Conservation (phyloP, 1,140 invertebrate species). For the Drosophila oshimai region DNA sequence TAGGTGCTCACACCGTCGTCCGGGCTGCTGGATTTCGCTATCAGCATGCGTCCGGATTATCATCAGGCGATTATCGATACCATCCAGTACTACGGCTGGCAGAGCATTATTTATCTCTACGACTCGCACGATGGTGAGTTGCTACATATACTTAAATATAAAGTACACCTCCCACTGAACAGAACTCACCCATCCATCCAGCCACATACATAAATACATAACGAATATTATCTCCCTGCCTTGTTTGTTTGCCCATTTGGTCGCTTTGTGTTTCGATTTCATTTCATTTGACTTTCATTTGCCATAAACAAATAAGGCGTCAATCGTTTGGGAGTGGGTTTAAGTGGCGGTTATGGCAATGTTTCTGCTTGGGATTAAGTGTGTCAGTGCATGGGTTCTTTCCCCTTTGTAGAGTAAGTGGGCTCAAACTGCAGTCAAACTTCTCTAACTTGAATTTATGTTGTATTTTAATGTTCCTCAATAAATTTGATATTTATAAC, state of each 20-base stretch:
- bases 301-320: conserved; percentile 54
- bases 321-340: conserved; percentile 30
- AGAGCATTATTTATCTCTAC: conserved; percentile 96
- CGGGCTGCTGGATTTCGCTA: conserved; percentile 92
- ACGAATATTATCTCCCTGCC: conserved; percentile 37
- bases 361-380: conserved; percentile 15
- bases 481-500: no score
- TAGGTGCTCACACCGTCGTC: conserved; percentile 91
- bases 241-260: conserved; percentile 48
- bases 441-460: no score
- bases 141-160: background rate
- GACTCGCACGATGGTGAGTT: conserved; percentile 97
- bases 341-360: conserved; percentile 33
- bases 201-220: conserved; percentile 1
- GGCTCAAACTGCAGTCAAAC: background rate
- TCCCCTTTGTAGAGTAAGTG: background rate
- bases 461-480: background rate
- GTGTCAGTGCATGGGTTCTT: background rate
- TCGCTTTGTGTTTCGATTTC: conserved; percentile 65
- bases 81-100: conserved; percentile 95
- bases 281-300: conserved; percentile 69
- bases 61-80: conserved; percentile 96
- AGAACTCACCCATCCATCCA: background rate
- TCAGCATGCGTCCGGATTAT: conserved; percentile 96
- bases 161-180: no score